Conservation (phyloP, 2,113 vertebrate species). For the Semnornis frantzii region DNA sequence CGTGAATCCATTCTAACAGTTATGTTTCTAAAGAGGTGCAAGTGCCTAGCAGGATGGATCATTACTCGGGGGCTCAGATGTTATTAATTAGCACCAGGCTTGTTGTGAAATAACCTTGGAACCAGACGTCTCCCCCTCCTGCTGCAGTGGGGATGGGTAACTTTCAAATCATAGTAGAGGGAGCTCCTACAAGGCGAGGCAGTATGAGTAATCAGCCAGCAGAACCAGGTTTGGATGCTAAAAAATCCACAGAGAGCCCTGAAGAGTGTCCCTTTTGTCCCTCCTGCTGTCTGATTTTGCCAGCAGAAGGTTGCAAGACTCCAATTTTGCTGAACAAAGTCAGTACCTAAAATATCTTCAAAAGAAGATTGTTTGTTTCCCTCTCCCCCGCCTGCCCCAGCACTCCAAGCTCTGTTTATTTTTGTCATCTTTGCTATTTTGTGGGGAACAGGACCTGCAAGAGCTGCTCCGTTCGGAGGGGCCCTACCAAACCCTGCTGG, state of each 20-base stretch:
- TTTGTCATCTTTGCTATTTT: neutral
- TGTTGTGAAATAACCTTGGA: constrained; percentile 62
- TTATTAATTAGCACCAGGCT: constrained; percentile 65
- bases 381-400: no score
- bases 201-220: neutral
- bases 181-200: neutral
- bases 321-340: neutral
- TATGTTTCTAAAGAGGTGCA: constrained; percentile 68
- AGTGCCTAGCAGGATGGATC: constrained; percentile 47
- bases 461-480: neutral
- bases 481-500: neutral
- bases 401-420: neutral
- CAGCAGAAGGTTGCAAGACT: neutral
- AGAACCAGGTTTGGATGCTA: neutral
- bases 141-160: constrained; percentile 30
- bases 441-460: neutral
- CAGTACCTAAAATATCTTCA: neutral
- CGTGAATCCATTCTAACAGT: constrained; percentile 32
- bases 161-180: neutral
- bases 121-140: neutral
- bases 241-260: neutral
- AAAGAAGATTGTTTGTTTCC: neutral
- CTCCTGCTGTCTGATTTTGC: neutral
- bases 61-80: constrained; percentile 63
- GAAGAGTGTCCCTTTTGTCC: neutral